Evolutionary conservation across 1,140 invertebrate genomes (phyloP).

Genomic region (Wasmannia auropunctata): DNA sequence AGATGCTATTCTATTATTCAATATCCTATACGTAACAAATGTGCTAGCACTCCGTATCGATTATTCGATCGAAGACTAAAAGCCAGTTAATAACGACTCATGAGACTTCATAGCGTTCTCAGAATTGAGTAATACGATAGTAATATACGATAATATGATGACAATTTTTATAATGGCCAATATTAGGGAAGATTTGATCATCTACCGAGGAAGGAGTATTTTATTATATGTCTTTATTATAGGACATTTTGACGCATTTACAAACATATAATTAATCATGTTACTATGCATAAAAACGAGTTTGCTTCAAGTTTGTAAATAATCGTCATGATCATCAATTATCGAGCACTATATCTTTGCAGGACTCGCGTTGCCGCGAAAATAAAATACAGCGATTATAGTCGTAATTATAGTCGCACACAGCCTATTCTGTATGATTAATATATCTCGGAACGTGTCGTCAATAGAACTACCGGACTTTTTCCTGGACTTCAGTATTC

Average conservation of each 20-base stretch:
- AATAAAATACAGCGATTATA: slow-evolving; percentile 1
- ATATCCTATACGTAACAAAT: not conserved
- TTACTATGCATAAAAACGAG: slow-evolving; percentile 8
- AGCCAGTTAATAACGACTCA: not conserved
- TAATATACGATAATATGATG: not conserved
- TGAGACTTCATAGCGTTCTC: not conserved
- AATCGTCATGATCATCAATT: slow-evolving; percentile 21
- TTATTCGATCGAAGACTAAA: not conserved
- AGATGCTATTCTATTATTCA: not conserved
- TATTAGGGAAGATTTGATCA: not conserved
- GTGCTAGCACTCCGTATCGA: not conserved
- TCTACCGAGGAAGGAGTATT: not conserved
- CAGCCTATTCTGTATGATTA: not conserved
- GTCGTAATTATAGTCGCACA: too few relatives aligned
- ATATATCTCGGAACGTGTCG: not conserved
- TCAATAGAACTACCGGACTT: not conserved
- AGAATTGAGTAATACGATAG: not conserved
- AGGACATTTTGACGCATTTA: not conserved
- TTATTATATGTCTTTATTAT: not conserved
- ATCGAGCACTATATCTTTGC: not conserved
- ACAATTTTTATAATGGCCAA: not conserved
- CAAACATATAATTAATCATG: not conserved
- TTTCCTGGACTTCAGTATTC: not conserved
- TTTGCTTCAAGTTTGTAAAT: not conserved
- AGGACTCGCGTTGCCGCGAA: not conserved